phyloP scores from a whole-genome alignment of 2,888 invertebrate genomes.

The Chouioia cunea region DNA sequence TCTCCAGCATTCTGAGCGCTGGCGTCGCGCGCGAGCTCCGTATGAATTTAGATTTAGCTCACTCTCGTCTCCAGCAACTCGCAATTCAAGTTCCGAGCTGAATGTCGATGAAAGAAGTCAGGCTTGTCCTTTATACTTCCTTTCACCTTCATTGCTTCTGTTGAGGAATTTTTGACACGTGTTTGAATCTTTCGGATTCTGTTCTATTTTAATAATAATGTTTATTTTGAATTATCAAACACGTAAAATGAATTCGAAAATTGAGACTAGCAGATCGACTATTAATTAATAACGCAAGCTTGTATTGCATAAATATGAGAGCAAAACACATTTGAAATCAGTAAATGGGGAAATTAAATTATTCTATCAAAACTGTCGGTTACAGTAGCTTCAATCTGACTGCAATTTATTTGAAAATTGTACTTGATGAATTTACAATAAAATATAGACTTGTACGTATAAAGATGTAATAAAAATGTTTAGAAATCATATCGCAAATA shows the following conservation, averaged over 20 bases:
- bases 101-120: slow-evolving; percentile 26
- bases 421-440: too few species aligned
- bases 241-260: too few species aligned
- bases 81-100: slow-evolving; percentile 29
- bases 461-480: neutral
- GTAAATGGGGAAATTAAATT: too few species aligned
- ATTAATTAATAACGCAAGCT: too few species aligned
- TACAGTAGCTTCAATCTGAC: too few species aligned
- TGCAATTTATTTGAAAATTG: too few species aligned
- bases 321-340: too few species aligned
- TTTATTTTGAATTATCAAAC: neutral
- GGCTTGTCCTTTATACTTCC: neutral
- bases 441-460: too few species aligned
- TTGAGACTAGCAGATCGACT: too few species aligned
- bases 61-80: slow-evolving; percentile 22
- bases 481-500: slow-evolving; percentile 3
- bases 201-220: neutral
- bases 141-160: neutral
- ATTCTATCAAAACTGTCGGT: too few species aligned
- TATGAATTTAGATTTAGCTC: slow-evolving; percentile 45
- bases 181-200: slow-evolving; percentile 7
- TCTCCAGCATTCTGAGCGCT: slow-evolving; percentile 21
- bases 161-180: slow-evolving; percentile 11
- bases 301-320: too few species aligned
- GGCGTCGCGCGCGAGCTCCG: slow-evolving; percentile 5